phyloP scores from a whole-genome alignment of 2,113 vertebrate genomes.

The Halcyon malimbica region DNA sequence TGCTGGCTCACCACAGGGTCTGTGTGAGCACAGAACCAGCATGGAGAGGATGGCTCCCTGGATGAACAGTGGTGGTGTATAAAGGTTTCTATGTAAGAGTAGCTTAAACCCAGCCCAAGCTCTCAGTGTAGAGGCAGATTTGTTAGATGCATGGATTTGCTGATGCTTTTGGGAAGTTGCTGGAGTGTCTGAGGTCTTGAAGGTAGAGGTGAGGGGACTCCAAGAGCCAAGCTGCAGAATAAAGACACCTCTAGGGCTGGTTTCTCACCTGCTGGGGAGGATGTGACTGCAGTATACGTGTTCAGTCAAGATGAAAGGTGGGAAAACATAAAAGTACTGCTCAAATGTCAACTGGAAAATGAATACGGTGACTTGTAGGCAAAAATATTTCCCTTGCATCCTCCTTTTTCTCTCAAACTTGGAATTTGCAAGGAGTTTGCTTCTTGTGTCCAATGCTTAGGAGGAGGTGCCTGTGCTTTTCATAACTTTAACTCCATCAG shows the following conservation, averaged over 20 bases:
- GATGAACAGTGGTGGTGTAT: accelerated
- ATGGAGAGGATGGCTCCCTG: not conserved
- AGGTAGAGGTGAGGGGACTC: not conserved
- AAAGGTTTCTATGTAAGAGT: not conserved
- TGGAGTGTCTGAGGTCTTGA: not conserved
- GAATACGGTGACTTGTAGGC: not conserved
- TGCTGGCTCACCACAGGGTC: not conserved
- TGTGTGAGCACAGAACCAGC: accelerated
- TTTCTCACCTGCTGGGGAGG: not conserved
- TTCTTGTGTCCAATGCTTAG: not conserved
- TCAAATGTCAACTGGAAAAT: not conserved
- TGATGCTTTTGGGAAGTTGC: not conserved
- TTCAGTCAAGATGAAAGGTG: not conserved
- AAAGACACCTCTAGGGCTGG: not conserved
- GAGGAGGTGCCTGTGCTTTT: not conserved
- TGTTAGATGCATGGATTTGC: not conserved
- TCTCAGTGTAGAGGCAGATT: not conserved
- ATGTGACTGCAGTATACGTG: accelerated
- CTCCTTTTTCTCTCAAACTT: not conserved
- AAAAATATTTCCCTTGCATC: not conserved
- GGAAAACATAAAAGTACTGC: not conserved
- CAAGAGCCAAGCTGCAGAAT: not conserved
- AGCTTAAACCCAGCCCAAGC: not conserved
- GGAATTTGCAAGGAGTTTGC: not conserved
- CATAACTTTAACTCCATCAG: not conserved